A percentile compares a stretch with the other conserved stretches of the same genome.
Conservation (phyloP, 2,797 vertebrate species). For the Rhinophrynus dorsalis region DNA sequence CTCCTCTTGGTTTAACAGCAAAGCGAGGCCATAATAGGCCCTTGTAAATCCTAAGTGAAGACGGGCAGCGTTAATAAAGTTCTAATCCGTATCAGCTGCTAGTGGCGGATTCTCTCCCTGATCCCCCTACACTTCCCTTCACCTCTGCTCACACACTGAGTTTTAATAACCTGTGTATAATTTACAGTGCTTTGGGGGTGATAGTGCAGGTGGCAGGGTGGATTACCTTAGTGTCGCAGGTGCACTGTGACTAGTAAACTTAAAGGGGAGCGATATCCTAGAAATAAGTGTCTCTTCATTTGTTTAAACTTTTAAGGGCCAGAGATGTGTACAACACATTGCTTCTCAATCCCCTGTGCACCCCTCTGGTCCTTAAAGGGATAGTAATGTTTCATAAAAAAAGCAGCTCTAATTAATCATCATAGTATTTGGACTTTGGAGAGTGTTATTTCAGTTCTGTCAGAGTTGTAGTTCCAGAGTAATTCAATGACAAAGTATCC, state of each 20-base stretch:
- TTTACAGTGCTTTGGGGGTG: constrained; percentile 14
- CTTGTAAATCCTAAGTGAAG: constrained; percentile 18
- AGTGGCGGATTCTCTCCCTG: not conserved
- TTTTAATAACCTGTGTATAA: constrained; percentile 32
- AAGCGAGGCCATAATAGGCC: not conserved
- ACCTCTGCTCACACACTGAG: constrained; percentile 4
- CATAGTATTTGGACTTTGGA: too few species aligned
- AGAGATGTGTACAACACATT: too few species aligned
- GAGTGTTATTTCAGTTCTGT: too few species aligned
- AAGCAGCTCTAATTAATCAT: too few species aligned
- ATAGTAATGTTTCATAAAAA: too few species aligned
- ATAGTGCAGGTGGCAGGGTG: not conserved
- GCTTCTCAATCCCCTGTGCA: too few species aligned
- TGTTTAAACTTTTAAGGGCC: too few species aligned
- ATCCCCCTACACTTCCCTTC: constrained; percentile 1
- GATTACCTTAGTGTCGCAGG: constrained; percentile 24
- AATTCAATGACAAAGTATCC: too few species aligned
- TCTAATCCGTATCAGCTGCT: constrained; percentile 40
- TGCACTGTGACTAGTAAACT: not conserved
- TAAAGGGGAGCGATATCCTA: too few species aligned
- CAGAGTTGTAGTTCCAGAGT: too few species aligned
- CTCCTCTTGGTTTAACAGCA: not conserved
- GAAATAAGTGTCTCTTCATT: too few species aligned
- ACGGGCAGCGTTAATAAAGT: constrained; percentile 21
- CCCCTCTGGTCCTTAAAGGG: too few species aligned